A percentile compares a stretch with the other conserved stretches of the same genome.
These are phyloP conservation scores for Euleptes europaea DNA, from an alignment of 2,113 vertebrate species.

Conservation along the genomic window DNA sequence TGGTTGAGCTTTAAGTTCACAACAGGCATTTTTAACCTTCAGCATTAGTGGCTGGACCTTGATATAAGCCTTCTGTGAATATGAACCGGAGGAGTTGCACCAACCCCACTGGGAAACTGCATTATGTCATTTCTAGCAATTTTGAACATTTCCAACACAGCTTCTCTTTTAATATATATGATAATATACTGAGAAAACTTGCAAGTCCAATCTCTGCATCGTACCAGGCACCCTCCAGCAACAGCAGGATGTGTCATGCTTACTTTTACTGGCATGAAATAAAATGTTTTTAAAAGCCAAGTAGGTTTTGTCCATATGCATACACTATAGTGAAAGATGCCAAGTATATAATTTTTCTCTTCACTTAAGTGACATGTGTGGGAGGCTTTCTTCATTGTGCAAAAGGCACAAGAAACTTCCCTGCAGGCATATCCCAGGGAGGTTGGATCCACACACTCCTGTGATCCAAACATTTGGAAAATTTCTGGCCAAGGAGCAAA, in stretches of 20 bases:
- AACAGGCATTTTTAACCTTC: neutral
- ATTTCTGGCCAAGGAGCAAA: neutral
- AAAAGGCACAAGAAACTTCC: neutral
- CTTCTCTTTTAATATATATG: conserved; percentile 22
- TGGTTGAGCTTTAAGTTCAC: neutral
- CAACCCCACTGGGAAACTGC: neutral
- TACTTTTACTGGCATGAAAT: conserved; percentile 3
- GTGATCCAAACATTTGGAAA: neutral
- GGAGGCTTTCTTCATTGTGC: neutral
- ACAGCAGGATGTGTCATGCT: neutral
- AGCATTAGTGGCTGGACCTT: neutral
- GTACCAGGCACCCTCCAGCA: neutral
- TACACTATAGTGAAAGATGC: neutral
- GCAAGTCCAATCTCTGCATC: neutral
- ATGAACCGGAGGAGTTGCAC: neutral
- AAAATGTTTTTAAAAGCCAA: neutral
- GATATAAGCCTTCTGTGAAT: neutral
- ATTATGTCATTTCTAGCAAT: conserved; percentile 4
- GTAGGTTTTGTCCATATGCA: rapidly evolving
- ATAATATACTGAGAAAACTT: conserved; percentile 13
- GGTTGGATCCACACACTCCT: neutral
- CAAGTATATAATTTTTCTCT: neutral
- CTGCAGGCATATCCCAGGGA: neutral
- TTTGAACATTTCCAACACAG: neutral
- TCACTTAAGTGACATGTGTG: neutral